Evolutionary conservation across 2,888 invertebrate species (phyloP).

Genomic region (Rhagophthalmus giganteus): DNA sequence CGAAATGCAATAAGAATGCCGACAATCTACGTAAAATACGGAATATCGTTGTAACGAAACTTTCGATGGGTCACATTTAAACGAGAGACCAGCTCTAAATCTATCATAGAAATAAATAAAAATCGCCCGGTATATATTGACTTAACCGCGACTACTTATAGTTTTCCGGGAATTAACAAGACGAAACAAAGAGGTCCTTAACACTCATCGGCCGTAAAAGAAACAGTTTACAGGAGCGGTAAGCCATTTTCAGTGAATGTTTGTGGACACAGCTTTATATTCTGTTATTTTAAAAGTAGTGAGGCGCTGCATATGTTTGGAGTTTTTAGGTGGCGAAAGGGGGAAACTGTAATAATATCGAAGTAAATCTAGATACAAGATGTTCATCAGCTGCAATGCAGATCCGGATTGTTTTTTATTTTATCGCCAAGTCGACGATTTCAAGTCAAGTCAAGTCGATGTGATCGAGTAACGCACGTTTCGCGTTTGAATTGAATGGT

Average conservation of each 20-base stretch:
- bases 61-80: too few relatives aligned
- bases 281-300: constrained; percentile 22
- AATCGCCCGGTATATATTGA: neutral
- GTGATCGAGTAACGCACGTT: too few relatives aligned
- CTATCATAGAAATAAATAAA: neutral
- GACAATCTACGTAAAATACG: neutral
- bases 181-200: constrained; percentile 10
- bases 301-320: constrained; percentile 14
- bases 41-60: too few relatives aligned
- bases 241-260: constrained; percentile 7
- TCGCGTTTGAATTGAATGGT: too few relatives aligned
- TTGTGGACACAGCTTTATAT: constrained; percentile 23
- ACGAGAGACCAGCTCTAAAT: neutral
- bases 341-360: constrained; percentile 20
- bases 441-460: too few relatives aligned
- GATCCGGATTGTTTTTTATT: neutral
- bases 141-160: neutral
- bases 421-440: too few relatives aligned
- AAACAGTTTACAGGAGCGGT: constrained; percentile 19
- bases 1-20: too few relatives aligned
- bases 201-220: constrained; percentile 14
- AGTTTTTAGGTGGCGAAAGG: constrained; percentile 12
- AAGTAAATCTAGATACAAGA: constrained; percentile 23
- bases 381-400: constrained; percentile 17
- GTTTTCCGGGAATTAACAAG: constrained; percentile 2